Evolutionary conservation across 1,140 invertebrate species (phyloP).

Genomic region (Caenorhabditis remanei): DNA sequence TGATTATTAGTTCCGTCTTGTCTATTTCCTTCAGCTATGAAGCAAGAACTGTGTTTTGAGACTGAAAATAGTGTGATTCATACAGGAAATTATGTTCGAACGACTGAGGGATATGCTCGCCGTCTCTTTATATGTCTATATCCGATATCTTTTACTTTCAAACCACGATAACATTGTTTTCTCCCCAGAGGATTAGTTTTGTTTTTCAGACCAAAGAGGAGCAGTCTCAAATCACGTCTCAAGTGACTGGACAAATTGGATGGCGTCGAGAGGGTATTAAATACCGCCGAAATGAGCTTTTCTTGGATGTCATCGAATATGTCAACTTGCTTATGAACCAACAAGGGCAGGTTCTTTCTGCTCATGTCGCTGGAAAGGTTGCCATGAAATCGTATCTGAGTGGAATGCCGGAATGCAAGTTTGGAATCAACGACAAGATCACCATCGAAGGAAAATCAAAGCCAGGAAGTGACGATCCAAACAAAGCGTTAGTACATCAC

Average conservation of each 20-base stretch:
- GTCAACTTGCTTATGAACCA: conserved; percentile 99
- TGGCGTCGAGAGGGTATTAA: conserved; percentile 99
- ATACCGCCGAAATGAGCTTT: conserved; percentile 97
- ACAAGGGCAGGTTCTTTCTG: conserved; percentile 98
- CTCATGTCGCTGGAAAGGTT: conserved; percentile 98
- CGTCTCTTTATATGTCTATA: background rate
- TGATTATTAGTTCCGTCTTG: conserved; percentile 34
- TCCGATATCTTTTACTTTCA: conserved; percentile 52
- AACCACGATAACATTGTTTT: conserved; percentile 31
- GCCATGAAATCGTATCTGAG: conserved; percentile 99
- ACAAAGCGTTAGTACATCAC: conserved; percentile 79
- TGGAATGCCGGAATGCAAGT: conserved; percentile 99
- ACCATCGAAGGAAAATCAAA: conserved; percentile 96
- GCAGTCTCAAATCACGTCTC: conserved; percentile 98
- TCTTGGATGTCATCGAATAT: conserved; percentile 98
- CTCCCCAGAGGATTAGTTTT: background rate
- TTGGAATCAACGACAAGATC: conserved; percentile 99
- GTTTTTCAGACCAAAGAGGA: conserved; percentile 92
- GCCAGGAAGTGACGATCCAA: conserved; percentile 85
- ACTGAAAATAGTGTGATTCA: background rate
- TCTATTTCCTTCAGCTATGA: background rate
- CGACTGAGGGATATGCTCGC: background rate
- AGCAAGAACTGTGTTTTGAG: background rate
- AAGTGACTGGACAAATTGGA: conserved; percentile 97
- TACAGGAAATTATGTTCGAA: background rate